Conservation (phyloP, 2,113 vertebrate genomes). For the Daboia siamensis region DNA sequence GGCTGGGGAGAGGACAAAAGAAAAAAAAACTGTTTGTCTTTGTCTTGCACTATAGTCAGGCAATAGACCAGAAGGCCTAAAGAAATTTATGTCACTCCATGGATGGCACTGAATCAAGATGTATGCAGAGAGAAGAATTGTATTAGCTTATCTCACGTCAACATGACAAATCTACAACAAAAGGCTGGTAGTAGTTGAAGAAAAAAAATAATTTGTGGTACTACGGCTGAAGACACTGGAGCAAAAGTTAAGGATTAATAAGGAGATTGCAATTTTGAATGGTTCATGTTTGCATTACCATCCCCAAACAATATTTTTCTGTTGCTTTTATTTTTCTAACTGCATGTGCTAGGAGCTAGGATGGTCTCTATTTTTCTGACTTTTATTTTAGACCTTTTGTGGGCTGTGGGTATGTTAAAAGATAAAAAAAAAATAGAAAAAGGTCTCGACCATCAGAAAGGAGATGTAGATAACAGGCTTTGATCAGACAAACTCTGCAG, state of each 20-base stretch:
- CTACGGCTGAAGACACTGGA: not conserved
- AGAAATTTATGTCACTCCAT: not conserved
- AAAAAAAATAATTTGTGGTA: not conserved
- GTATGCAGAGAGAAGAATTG: not conserved
- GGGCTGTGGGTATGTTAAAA: not conserved
- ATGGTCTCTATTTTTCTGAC: not conserved
- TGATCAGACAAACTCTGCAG: not conserved
- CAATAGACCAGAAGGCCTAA: not conserved
- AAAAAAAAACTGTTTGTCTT: not conserved
- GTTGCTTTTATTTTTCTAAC: not conserved
- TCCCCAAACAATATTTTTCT: not conserved
- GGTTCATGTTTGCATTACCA: not conserved
- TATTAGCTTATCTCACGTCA: not conserved
- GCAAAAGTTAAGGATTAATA: not conserved
- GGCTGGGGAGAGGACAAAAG: not conserved
- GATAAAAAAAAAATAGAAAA: not conserved
- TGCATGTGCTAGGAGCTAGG: not conserved
- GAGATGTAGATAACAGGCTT: not conserved
- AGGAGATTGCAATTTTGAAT: not conserved
- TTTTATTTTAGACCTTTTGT: not conserved
- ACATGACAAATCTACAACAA: not conserved
- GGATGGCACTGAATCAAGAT: not conserved
- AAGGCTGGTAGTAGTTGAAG: not conserved
- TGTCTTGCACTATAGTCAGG: not conserved
- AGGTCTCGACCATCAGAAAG: not conserved